Evolutionary conservation across 2,113 vertebrate species (phyloP).

Genomic region (Prionailurus bengalensis): DNA sequence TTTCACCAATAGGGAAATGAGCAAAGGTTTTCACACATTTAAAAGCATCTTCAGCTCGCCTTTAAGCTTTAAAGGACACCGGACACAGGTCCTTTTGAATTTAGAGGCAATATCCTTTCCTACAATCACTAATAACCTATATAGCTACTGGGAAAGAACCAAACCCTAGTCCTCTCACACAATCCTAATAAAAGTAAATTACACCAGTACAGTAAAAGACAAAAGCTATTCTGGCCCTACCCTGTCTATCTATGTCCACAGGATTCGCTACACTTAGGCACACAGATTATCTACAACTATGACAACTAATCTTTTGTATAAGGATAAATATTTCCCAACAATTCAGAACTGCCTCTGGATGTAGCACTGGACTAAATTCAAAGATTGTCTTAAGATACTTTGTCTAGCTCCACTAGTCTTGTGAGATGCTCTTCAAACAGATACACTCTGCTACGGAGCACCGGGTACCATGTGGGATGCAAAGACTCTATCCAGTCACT

Average conservation of each 20-base stretch:
- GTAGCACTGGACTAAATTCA: not conserved
- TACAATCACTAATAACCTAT: not conserved
- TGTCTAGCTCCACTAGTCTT: not conserved
- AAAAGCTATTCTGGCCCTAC: not conserved
- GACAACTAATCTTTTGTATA: not conserved
- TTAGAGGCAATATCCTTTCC: not conserved
- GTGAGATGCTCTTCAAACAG: not conserved
- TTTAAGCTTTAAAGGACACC: not conserved
- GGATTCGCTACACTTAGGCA: not conserved
- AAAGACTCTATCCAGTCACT: not conserved
- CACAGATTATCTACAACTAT: not conserved
- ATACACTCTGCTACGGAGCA: not conserved
- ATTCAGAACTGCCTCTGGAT: not conserved
- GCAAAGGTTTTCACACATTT: not conserved
- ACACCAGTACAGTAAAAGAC: not conserved
- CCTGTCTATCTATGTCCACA: not conserved
- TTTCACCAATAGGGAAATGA: not conserved
- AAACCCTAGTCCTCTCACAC: not conserved
- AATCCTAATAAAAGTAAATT: not conserved
- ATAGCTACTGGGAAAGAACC: not conserved
- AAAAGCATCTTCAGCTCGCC: not conserved
- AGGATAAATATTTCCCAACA: conserved; percentile 25
- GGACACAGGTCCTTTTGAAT: not conserved
- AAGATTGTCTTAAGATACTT: not conserved
- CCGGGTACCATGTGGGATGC: not conserved